These are phyloP conservation scores for Mactromeris polynyma DNA, from an alignment of 2,888 invertebrate species.

Conservation along the genomic window DNA sequence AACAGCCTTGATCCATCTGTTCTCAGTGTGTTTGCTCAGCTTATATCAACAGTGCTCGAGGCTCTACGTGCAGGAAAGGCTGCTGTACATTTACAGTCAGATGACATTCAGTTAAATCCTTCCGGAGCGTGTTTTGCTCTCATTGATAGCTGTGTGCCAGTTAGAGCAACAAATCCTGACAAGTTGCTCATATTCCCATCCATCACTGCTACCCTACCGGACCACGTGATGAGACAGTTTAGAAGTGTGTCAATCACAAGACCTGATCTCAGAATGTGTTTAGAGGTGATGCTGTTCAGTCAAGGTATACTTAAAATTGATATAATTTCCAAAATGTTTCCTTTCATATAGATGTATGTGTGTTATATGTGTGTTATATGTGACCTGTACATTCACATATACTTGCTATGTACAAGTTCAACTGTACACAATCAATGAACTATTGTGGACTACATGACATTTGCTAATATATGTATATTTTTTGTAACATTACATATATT, in stretches of 20 bases:
- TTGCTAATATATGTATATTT: too few relatives aligned
- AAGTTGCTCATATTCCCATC: conserved; percentile 82
- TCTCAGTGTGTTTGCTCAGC: conserved; percentile 83
- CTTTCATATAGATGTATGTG: too few relatives aligned
- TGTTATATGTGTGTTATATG: too few relatives aligned
- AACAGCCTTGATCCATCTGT: conserved; percentile 79
- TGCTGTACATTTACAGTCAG: conserved; percentile 79
- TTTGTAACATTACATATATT: too few relatives aligned
- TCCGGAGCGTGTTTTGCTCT: conserved; percentile 83
- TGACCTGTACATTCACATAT: too few relatives aligned
- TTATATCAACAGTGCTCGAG: conserved; percentile 81
- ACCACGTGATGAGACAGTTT: conserved; percentile 83
- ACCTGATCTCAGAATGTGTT: conserved; percentile 79
- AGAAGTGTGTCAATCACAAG: conserved; percentile 82
- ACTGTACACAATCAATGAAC: conserved; percentile 82
- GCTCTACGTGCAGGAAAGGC: conserved; percentile 81
- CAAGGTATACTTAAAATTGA: conserved; percentile 78
- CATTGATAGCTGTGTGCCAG: conserved; percentile 79
- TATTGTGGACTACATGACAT: conserved; percentile 83
- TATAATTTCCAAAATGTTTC: too few relatives aligned
- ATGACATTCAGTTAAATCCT: conserved; percentile 81
- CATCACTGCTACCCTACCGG: conserved; percentile 81
- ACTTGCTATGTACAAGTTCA: conserved; percentile 84
- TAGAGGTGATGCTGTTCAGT: conserved; percentile 84
- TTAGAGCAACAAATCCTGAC: conserved; percentile 81